Conservation (phyloP, 2,113 vertebrate genomes). For the Telmatochromis sp. region DNA sequence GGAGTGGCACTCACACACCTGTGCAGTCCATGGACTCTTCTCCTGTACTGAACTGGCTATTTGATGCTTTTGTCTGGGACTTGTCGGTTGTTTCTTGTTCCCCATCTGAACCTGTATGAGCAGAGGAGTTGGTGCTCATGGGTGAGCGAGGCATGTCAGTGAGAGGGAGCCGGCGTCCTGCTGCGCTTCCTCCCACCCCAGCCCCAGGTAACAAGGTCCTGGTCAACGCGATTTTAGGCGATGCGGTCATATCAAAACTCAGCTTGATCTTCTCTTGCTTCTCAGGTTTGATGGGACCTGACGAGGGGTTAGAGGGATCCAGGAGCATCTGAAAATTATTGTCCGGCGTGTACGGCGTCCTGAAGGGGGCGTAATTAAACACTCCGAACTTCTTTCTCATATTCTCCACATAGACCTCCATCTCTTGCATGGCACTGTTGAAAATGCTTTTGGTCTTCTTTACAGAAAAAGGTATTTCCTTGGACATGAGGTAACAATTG, state of each 20-base stretch:
- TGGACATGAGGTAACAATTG: constrained; percentile 99
- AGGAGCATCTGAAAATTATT: constrained; percentile 97
- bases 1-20: constrained; percentile 49
- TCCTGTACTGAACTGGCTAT: constrained; percentile 83
- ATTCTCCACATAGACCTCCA: constrained; percentile 98
- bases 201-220: constrained; percentile 74
- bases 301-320: constrained; percentile 85
- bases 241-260: constrained; percentile 92
- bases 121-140: constrained; percentile 95
- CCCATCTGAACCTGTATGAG: constrained; percentile 93
- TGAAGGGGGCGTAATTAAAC: constrained; percentile 96
- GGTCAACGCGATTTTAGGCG: constrained; percentile 88
- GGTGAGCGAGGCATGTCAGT: constrained; percentile 94
- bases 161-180: constrained; percentile 81
- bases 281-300: constrained; percentile 84
- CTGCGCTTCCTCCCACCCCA: constrained; percentile 59
- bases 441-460: constrained; percentile 99
- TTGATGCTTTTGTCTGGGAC: constrained; percentile 73
- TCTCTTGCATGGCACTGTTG: constrained; percentile 99
- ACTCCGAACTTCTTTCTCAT: constrained; percentile 92
- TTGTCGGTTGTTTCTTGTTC: constrained; percentile 86
- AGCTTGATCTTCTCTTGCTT: constrained; percentile 96
- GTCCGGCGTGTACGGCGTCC: constrained; percentile 94
- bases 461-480: constrained; percentile 99
- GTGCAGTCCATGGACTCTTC: constrained; percentile 92